Evolutionary conservation across 2,888 invertebrate genomes (phyloP).

Genomic region (Sarcophaga carnaria): DNA sequence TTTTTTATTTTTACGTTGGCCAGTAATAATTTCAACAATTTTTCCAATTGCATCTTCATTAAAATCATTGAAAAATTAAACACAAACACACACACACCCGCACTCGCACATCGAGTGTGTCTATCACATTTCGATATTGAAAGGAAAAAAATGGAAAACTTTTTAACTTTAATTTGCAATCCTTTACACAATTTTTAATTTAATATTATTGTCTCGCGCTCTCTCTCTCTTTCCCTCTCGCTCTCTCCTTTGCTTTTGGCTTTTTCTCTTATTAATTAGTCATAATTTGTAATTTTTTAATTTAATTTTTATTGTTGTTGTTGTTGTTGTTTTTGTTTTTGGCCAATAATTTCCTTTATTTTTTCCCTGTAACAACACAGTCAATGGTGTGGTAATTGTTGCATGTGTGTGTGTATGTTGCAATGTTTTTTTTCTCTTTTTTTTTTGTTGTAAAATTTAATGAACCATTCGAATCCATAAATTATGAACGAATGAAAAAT

Average conservation of each 20-base stretch:
- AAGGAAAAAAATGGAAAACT: background rate
- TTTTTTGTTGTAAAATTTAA: conserved; percentile 60
- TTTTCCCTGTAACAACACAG: background rate
- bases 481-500: conserved; percentile 42
- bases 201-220: conserved; percentile 21
- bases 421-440: conserved; percentile 41
- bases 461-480: conserved; percentile 62
- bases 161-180: conserved; percentile 47
- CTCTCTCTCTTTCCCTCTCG: background rate
- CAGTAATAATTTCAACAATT: background rate
- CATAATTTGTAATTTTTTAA: conserved; percentile 45
- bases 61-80: background rate
- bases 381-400: background rate
- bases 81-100: too few species aligned
- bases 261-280: conserved; percentile 59
- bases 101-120: background rate
- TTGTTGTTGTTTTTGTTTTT: background rate
- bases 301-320: conserved; percentile 4
- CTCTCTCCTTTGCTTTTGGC: background rate
- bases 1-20: background rate
- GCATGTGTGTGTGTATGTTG: conserved; percentile 6
- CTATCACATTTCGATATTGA: conserved; percentile 36
- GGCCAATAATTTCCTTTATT: conserved; percentile 14
- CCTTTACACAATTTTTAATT: conserved; percentile 59
- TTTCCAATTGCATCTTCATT: conserved; percentile 47